Conservation (phyloP, 2,888 invertebrate genomes). For the Gymnocheta viridis region DNA sequence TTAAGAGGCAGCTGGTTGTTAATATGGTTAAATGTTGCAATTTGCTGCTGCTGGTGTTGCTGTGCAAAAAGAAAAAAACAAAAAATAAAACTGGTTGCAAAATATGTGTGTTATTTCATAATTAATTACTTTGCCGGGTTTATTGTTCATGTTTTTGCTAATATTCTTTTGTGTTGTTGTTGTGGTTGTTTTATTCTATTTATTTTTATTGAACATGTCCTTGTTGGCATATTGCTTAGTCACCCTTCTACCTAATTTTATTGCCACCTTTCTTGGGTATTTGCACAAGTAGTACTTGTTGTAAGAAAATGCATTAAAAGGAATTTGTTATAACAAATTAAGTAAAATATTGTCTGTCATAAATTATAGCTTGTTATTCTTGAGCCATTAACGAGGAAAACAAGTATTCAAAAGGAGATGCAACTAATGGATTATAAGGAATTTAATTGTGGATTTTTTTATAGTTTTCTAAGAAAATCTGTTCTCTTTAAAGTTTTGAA, state of each 20-base stretch:
- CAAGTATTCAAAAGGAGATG: neutral
- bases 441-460: neutral
- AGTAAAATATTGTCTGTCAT: neutral
- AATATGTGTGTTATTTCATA: constrained; percentile 28
- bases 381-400: neutral
- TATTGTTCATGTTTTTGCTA: constrained; percentile 7
- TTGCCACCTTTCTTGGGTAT: neutral
- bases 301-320: neutral
- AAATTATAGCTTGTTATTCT: neutral
- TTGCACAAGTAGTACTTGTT: neutral
- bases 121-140: constrained; percentile 44
- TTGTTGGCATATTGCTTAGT: neutral
- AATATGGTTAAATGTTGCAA: neutral
- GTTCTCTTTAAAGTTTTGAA: too few species aligned
- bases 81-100: constrained; percentile 15
- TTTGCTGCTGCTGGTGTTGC: constrained; percentile 7
- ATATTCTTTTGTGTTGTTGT: neutral
- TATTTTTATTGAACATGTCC: neutral
- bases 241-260: neutral
- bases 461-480: too few species aligned
- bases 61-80: neutral
- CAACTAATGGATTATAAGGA: neutral
- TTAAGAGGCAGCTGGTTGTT: neutral
- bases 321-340: constrained; percentile 26
- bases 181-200: neutral